These are phyloP conservation scores for Cynodonichthys magdalenae DNA, from an alignment of 2,797 vertebrate species.

Conservation along the genomic window DNA sequence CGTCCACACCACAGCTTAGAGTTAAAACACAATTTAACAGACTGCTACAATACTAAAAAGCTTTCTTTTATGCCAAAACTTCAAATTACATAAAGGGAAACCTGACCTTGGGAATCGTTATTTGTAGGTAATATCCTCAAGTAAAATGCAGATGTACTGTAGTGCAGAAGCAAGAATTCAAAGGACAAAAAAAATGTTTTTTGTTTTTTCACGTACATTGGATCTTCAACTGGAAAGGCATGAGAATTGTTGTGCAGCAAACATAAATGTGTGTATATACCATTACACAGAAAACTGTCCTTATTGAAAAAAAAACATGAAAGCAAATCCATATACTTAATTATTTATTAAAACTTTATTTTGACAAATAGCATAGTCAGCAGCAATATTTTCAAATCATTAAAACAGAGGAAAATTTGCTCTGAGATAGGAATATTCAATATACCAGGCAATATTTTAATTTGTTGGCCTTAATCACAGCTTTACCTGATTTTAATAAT, in stretches of 20 bases:
- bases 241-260: conserved; percentile 2
- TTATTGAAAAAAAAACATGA: background rate
- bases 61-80: conserved; percentile 26
- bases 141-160: conserved; percentile 22
- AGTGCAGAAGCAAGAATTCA: background rate
- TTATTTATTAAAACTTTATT: too few species aligned
- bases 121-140: conserved; percentile 23
- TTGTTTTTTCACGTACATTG: background rate
- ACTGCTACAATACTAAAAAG: conserved; percentile 32
- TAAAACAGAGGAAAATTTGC: too few species aligned
- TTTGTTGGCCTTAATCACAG: too few species aligned
- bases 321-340: background rate
- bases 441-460: too few species aligned
- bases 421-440: too few species aligned
- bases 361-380: too few species aligned
- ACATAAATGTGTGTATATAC: background rate
- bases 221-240: background rate
- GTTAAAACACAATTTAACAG: conserved; percentile 64
- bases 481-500: too few species aligned
- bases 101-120: conserved; percentile 22
- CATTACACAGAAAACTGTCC: background rate
- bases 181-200: background rate
- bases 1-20: conserved; percentile 40
- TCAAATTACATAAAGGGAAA: conserved; percentile 30
- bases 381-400: too few species aligned